These are phyloP conservation scores for Scylla paramamosain DNA, from an alignment of 1,140 invertebrate genomes.

Conservation along the genomic window DNA sequence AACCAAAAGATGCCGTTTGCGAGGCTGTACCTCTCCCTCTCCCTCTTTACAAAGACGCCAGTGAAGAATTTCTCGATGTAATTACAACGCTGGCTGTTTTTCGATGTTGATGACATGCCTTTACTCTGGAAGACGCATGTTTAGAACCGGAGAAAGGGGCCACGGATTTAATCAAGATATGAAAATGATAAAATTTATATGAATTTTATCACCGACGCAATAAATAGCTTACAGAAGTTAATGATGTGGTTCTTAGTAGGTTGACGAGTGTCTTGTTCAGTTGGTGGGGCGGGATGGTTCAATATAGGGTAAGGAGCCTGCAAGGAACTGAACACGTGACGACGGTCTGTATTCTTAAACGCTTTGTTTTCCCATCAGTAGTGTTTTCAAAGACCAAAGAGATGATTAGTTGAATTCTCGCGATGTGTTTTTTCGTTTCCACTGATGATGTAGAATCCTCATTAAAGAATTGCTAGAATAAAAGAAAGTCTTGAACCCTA, in stretches of 20 bases:
- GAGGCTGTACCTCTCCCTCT: not conserved
- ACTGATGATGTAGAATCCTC: too few relatives aligned
- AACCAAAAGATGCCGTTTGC: not conserved
- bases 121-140: slow-evolving; percentile 73
- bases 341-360: too few relatives aligned
- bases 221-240: slow-evolving; percentile 24
- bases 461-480: too few relatives aligned
- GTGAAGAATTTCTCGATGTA: slow-evolving; percentile 65
- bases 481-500: too few relatives aligned
- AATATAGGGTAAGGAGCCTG: too few relatives aligned
- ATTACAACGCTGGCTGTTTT: slow-evolving; percentile 69
- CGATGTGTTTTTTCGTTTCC: too few relatives aligned
- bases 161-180: slow-evolving; percentile 54
- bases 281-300: not conserved
- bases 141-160: slow-evolving; percentile 58
- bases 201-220: not conserved
- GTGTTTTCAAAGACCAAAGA: too few relatives aligned
- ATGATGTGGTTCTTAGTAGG: not conserved
- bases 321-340: too few relatives aligned
- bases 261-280: not conserved
- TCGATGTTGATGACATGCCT: slow-evolving; percentile 67
- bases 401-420: too few relatives aligned
- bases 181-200: not conserved
- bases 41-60: slow-evolving; percentile 59
- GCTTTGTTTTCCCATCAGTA: too few relatives aligned